These are phyloP conservation scores for Philypnodon macrostomus DNA, from an alignment of 2,797 vertebrate species.

Conservation along the genomic window DNA sequence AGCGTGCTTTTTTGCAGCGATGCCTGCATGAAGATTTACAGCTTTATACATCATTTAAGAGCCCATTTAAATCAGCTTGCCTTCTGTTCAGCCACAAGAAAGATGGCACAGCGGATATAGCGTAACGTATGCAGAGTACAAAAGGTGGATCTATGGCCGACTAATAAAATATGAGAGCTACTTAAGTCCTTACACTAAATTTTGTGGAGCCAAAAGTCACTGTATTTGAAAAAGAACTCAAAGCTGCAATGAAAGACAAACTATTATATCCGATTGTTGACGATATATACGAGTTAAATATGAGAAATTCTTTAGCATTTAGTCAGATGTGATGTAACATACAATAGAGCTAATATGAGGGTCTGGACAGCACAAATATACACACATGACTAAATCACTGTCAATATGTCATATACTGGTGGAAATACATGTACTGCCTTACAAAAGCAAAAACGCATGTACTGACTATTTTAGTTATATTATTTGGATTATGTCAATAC, in stretches of 20 bases:
- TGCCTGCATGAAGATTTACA: slow-evolving; percentile 46
- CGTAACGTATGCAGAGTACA: slow-evolving; percentile 5
- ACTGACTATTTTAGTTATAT: too few species aligned
- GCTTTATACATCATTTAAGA: slow-evolving; percentile 58
- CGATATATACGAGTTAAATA: too few species aligned
- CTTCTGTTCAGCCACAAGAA: slow-evolving; percentile 42
- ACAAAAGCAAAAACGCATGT: neutral
- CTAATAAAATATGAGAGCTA: neutral
- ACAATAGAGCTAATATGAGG: too few species aligned
- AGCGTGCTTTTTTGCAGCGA: slow-evolving; percentile 24
- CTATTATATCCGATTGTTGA: too few species aligned
- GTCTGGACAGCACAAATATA: too few species aligned
- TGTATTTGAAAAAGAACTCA: neutral
- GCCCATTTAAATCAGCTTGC: slow-evolving; percentile 49
- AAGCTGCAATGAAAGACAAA: too few species aligned
- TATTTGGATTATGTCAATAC: too few species aligned
- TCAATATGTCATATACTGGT: too few species aligned
- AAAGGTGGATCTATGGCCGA: slow-evolving; percentile 1
- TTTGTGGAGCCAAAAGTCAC: slow-evolving; percentile 2
- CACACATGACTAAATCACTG: too few species aligned
- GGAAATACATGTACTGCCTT: too few species aligned
- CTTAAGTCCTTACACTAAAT: slow-evolving; percentile 5
- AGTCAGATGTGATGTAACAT: too few species aligned
- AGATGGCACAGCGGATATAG: slow-evolving; percentile 25
- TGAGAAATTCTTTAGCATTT: too few species aligned